A percentile compares a stretch with the other conserved stretches of the same genome.
Conservation (phyloP, 2,888 invertebrate species). For the Tupiocoris notatus region DNA sequence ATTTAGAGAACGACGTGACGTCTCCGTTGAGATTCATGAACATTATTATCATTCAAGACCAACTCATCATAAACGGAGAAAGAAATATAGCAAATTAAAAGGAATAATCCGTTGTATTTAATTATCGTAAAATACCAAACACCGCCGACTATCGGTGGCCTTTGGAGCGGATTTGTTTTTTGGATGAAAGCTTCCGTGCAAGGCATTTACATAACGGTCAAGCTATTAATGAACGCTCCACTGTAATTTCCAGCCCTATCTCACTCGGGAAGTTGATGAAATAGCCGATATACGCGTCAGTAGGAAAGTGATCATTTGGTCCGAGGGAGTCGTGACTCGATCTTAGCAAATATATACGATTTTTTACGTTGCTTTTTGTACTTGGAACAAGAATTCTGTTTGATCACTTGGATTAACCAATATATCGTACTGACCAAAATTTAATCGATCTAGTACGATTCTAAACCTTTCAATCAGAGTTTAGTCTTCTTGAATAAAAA, state of each 20-base stretch:
- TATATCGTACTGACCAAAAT: too few relatives aligned
- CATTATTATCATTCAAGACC: conserved; percentile 17
- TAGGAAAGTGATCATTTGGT: too few relatives aligned
- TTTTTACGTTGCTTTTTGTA: too few relatives aligned
- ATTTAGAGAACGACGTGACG: background rate
- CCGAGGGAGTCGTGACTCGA: too few relatives aligned
- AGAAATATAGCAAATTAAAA: conserved; percentile 15
- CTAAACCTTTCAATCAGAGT: too few relatives aligned
- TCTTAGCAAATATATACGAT: too few relatives aligned
- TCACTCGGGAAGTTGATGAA: background rate
- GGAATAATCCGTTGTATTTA: conserved; percentile 27
- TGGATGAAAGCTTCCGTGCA: background rate
- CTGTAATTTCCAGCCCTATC: background rate
- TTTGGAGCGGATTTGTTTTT: background rate
- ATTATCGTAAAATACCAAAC: conserved; percentile 15
- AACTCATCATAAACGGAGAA: conserved; percentile 3
- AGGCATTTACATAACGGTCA: background rate
- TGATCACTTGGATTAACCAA: too few relatives aligned
- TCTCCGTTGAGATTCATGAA: background rate
- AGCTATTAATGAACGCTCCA: background rate
- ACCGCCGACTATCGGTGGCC: background rate
- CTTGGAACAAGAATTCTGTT: too few relatives aligned
- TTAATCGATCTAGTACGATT: too few relatives aligned
- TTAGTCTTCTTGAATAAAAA: too few relatives aligned
- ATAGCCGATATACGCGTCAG: background rate